Percentiles rank a stretch among this genome's conserved stretches.
Conservation (phyloP, 2,797 vertebrate species). For the Coregonus suidteri region DNA sequence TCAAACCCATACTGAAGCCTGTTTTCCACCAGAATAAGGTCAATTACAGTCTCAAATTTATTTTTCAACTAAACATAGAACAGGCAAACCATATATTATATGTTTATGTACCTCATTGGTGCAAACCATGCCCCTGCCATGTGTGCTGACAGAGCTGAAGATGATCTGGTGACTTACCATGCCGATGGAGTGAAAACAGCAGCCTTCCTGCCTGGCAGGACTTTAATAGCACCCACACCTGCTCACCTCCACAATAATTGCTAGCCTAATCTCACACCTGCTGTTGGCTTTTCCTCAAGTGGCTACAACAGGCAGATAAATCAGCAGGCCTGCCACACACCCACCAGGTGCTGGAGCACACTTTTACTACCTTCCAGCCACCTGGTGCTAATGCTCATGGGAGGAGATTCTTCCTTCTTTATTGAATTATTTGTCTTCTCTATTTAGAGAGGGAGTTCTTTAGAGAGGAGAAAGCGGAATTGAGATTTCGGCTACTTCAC, state of each 20-base stretch:
- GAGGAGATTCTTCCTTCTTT: slow-evolving; percentile 46
- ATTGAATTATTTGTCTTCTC: slow-evolving; percentile 53
- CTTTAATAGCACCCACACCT: slow-evolving; percentile 65
- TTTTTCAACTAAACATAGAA: not conserved
- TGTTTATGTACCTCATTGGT: too few relatives aligned
- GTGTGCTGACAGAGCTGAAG: not conserved
- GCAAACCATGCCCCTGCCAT: too few relatives aligned
- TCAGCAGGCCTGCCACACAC: slow-evolving; percentile 42
- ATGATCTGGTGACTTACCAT: not conserved
- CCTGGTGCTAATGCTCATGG: slow-evolving; percentile 64
- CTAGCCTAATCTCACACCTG: slow-evolving; percentile 72
- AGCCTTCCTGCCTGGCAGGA: slow-evolving; percentile 48
- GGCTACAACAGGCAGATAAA: slow-evolving; percentile 55
- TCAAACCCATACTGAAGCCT: not conserved
- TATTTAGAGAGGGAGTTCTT: slow-evolving; percentile 32
- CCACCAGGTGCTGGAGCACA: not conserved
- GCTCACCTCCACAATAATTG: slow-evolving; percentile 57
- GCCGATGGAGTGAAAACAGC: slow-evolving; percentile 33
- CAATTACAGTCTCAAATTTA: not conserved
- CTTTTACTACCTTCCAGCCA: slow-evolving; percentile 48
- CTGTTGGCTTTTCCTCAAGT: slow-evolving; percentile 64
- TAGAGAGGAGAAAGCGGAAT: slow-evolving; percentile 19
- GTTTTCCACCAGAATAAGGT: not conserved
- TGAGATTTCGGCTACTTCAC: slow-evolving; percentile 45
- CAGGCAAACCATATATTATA: not conserved